phyloP scores from a whole-genome alignment of 2,113 vertebrate genomes.

The Rhinoptilus africanus region DNA sequence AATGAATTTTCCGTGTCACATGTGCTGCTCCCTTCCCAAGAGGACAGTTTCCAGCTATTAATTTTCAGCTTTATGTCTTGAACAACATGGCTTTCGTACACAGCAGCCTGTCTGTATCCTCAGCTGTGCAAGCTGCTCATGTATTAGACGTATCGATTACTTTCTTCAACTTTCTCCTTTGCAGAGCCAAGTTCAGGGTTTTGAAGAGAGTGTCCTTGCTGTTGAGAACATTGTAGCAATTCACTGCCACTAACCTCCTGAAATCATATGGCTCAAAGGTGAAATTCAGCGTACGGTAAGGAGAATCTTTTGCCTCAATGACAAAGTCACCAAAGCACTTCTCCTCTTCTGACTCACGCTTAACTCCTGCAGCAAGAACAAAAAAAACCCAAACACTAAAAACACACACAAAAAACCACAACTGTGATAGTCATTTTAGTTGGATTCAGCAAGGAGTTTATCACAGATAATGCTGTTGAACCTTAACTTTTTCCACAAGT shows the following conservation, averaged over 20 bases:
- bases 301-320: constrained; percentile 67
- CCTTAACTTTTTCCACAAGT: background rate
- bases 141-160: background rate
- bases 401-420: background rate
- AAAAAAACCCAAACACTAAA: background rate
- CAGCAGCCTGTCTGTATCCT: background rate
- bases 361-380: constrained; percentile 52
- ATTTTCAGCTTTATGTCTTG: background rate
- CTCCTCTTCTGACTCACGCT: constrained; percentile 71
- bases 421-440: background rate
- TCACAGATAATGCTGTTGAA: background rate
- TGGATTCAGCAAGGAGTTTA: background rate
- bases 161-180: constrained; percentile 43
- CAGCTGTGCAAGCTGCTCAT: background rate
- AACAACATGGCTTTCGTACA: background rate
- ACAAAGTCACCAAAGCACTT: constrained; percentile 70
- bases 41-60: background rate
- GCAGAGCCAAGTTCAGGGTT: constrained; percentile 63
- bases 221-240: constrained; percentile 76
- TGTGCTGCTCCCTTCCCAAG: background rate
- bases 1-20: background rate
- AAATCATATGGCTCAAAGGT: constrained; percentile 71
- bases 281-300: constrained; percentile 75
- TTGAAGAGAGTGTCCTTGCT: constrained; percentile 48
- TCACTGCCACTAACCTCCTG: constrained; percentile 69